Evolutionary conservation across 2,113 vertebrate genomes (phyloP).

Genomic region (Hemichromis elongatus): DNA sequence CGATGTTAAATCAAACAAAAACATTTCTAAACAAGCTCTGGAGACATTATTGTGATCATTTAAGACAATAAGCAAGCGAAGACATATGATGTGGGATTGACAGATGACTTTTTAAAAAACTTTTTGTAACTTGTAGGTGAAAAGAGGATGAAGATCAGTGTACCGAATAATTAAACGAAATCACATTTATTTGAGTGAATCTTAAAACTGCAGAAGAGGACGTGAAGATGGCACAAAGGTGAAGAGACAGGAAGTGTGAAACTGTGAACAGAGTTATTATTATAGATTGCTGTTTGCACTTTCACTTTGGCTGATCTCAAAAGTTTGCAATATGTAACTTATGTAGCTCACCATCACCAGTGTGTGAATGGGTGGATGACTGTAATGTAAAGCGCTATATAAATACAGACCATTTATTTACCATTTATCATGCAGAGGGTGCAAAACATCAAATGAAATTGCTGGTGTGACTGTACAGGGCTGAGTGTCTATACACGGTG

Average conservation of each 20-base stretch:
- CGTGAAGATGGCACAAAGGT: background rate
- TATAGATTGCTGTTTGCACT: background rate
- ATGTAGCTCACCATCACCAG: too few relatives aligned
- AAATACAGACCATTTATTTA: too few relatives aligned
- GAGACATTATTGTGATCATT: background rate
- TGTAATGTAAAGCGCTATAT: too few relatives aligned
- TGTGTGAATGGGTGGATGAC: too few relatives aligned
- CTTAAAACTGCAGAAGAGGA: background rate
- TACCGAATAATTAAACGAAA: background rate
- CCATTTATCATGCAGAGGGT: background rate
- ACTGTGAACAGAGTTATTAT: background rate
- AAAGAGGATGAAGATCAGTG: background rate
- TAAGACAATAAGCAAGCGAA: background rate
- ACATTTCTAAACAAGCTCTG: background rate
- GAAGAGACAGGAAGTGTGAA: background rate
- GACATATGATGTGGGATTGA: background rate
- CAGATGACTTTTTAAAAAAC: background rate
- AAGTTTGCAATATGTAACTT: background rate
- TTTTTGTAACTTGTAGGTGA: background rate
- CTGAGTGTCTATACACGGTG: too few relatives aligned
- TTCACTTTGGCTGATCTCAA: background rate
- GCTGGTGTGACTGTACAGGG: background rate
- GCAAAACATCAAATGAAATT: background rate
- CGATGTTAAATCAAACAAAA: background rate
- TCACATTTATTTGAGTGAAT: background rate